Evolutionary conservation across 2,797 vertebrate species (phyloP).

Genomic region (Chrysolophus pictus): DNA sequence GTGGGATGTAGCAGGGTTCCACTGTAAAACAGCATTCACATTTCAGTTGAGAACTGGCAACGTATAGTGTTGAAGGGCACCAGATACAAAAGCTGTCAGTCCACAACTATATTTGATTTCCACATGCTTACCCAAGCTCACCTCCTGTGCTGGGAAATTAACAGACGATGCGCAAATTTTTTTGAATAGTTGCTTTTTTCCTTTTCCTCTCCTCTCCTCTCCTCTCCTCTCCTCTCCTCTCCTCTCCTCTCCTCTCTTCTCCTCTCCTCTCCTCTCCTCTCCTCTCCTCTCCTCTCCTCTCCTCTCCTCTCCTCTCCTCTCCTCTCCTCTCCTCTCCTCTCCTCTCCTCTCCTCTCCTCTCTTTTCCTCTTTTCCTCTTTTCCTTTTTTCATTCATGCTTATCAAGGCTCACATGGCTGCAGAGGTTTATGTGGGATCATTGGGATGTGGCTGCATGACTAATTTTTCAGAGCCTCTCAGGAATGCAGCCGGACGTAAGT

Average conservation of each 20-base stretch:
- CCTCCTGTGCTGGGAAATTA: slow-evolving; percentile 48
- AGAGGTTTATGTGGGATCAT: slow-evolving; percentile 64
- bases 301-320: too few species aligned
- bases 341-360: too few species aligned
- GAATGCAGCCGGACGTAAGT: slow-evolving; percentile 63
- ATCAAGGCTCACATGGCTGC: slow-evolving; percentile 10
- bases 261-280: too few species aligned
- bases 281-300: too few species aligned
- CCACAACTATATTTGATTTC: slow-evolving; percentile 62
- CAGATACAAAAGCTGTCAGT: slow-evolving; percentile 20
- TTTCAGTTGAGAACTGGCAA: slow-evolving; percentile 49
- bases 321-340: too few species aligned
- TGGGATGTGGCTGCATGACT: slow-evolving; percentile 57
- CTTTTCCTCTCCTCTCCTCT: too few species aligned
- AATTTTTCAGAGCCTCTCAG: slow-evolving; percentile 63
- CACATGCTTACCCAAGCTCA: slow-evolving; percentile 45
- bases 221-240: too few species aligned
- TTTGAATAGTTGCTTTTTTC: slow-evolving; percentile 46
- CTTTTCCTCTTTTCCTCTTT: not conserved
- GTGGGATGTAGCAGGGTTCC: slow-evolving; percentile 21
- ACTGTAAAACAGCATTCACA: slow-evolving; percentile 4
- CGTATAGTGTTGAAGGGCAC: slow-evolving; percentile 3
- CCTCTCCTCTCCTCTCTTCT: too few species aligned
- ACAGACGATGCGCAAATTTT: slow-evolving; percentile 60
- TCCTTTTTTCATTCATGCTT: not conserved